phyloP scores from a whole-genome alignment of 2,113 vertebrate genomes.

The Macroglossus sobrinus region DNA sequence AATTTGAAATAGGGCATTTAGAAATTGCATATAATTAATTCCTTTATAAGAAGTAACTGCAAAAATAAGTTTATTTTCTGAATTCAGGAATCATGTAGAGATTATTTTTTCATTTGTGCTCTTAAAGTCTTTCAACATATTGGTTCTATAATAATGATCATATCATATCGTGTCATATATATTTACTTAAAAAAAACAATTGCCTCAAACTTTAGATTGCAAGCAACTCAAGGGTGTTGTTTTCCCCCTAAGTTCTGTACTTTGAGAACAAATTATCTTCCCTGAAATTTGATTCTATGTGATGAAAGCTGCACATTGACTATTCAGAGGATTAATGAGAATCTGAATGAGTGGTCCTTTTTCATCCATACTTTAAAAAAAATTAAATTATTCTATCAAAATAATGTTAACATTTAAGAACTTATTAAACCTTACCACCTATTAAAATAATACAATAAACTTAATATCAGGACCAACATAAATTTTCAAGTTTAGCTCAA shows the following conservation, averaged over 20 bases:
- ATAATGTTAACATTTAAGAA: background rate
- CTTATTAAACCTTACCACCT: background rate
- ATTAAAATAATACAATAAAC: background rate
- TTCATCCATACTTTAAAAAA: background rate
- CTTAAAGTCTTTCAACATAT: background rate
- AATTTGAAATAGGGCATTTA: background rate
- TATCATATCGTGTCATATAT: background rate
- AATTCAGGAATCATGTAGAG: background rate
- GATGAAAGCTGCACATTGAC: background rate
- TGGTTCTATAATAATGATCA: background rate
- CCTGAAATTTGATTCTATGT: background rate
- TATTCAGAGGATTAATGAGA: background rate
- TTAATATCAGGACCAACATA: slow-evolving; percentile 7
- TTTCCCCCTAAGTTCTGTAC: background rate
- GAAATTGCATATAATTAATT: background rate
- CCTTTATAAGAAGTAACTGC: background rate
- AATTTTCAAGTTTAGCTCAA: background rate
- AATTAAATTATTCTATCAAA: background rate
- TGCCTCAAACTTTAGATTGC: background rate
- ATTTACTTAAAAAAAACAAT: background rate
- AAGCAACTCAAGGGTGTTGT: background rate
- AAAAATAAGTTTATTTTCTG: slow-evolving; percentile 19
- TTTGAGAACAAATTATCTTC: background rate
- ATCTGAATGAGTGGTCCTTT: background rate
- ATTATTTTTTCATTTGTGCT: background rate